Conservation (phyloP, 2,113 vertebrate genomes). For the Sylvilagus bachmani region DNA sequence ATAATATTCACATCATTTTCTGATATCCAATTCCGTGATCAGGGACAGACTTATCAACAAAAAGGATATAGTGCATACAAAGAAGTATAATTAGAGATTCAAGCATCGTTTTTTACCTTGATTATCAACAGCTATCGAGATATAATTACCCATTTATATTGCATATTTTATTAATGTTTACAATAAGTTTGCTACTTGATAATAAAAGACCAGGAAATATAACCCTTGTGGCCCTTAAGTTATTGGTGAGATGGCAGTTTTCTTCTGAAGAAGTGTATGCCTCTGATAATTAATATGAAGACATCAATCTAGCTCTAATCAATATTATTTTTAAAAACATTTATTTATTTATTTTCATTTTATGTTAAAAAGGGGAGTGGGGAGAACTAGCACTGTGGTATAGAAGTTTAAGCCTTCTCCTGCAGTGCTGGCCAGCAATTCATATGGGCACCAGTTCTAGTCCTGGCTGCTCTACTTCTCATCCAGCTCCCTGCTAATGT, state of each 20-base stretch:
- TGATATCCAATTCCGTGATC: not conserved
- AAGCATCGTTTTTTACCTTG: not conserved
- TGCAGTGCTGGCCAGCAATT: no score
- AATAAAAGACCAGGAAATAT: not conserved
- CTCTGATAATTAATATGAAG: not conserved
- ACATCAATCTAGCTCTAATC: not conserved
- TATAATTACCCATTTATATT: not conserved
- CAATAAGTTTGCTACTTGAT: constrained; percentile 20
- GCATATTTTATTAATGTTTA: not conserved
- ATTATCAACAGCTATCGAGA: not conserved
- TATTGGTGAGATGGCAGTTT: not conserved
- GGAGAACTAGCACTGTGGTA: no score
- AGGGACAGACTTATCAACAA: not conserved
- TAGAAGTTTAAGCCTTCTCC: no score
- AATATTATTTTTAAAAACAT: not conserved
- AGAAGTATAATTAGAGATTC: constrained; percentile 5
- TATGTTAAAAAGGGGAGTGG: no score
- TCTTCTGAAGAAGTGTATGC: not conserved
- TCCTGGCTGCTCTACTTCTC: no score
- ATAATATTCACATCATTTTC: constrained; percentile 1
- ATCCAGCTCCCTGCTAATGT: no score
- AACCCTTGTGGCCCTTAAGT: not conserved
- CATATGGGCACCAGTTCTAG: no score
- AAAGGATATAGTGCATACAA: not conserved
- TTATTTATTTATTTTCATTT: no score